Base-by-base conservation (phyloP, 2,797 vertebrate genomes). In the Sebastes trivittatus region DNA sequence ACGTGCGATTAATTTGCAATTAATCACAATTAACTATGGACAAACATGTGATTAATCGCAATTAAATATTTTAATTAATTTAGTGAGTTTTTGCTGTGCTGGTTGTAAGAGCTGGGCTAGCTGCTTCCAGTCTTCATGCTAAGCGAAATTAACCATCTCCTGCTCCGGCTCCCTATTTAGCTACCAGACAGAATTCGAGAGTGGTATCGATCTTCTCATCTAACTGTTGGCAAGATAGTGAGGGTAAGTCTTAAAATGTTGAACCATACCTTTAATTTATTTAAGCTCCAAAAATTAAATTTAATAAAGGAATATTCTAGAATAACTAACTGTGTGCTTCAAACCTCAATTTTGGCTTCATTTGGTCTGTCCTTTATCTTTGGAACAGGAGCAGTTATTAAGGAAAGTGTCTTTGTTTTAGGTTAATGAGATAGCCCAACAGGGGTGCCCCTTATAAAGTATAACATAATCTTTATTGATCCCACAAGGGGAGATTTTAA, bases 401-500 rank as follows among this genome's bases (percentile, higher is more conserved):
- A 63, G 69, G 14, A 85, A 68, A 70, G 25, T 16, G 30, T 78
- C n/a, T 72, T 62, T 71, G 54, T 82, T 80, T 81, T 20, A 80
- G 42, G 46, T 27, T 22, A 22, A 70, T 42, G 30, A 59, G 27
- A 27, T 83, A 74, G 38, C 49, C 32, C 1, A 5, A 72, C 13
- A 72, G 69, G 6, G 34, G 49, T 46, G 4, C 22, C 55, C 42
- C 34, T 56, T 25, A 14, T 80, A 54, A 81, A 77, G 46, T 72
- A 42, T 34, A 22, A 71, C 34, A 77, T 73, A 62, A 78, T 78
- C 22, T 59, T 86, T 66, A 86, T 81, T 81, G 63, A 84, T 75
- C 56, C 27, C 32, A n/a, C 20, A 42, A 30, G 29, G 69, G 36
- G 16, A 62, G 14, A 55, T 72, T 75, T 74, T 20, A 61, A 80